Base-by-base conservation (phyloP, 2,797 vertebrate species). In the Lophius americanus region DNA sequence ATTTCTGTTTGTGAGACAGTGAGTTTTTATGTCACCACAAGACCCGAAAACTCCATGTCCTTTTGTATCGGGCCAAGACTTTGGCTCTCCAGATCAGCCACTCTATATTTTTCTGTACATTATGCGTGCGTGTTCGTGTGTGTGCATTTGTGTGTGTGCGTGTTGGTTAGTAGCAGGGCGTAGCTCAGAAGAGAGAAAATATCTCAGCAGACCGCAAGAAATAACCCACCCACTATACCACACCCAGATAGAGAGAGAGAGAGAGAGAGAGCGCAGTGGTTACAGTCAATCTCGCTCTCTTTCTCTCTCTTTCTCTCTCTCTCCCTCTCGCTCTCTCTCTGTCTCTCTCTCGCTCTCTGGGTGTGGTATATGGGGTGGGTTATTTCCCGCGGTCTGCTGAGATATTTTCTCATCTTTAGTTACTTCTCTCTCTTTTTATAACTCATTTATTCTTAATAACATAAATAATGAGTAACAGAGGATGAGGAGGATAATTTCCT, bases 131-230 rank as follows among this genome's bases (percentile, higher is more conserved):
- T 51, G 23, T 12, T 1, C 10, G 70, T 72, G 75, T 72, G 57
- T 68, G 75, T 75, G 70, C 75, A 74, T 68, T 70, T 60, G 63
- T 76, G 84, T 69, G 75, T 73, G 79, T 79, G 80, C 74, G 62
- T 75, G 79, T 76, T 73, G 82, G 83, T 86, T 79, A 79, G 81
- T 86, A 76, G 70, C 80, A 84, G 84, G 82, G 85, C 84, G 90
- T 93, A 85, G 89, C 90, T 92, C 89, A 85, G 88, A 83, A 86
- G 88, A 90, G 88, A 86, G 85, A 92, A 94, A 92, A 92, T 93
- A 93, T 88, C 88, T 81, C 81, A 69, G 78, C 75, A 76, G 70
- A 92, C 91, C 89, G 60, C 87, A 63, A 73, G 88, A 87, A 85
- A 71, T 82, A 83, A 90, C 85, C 85, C 90, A 90, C 92, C 89